Percentiles rank a stretch among this genome's conserved stretches.
phyloP scores from a whole-genome alignment of 2,888 invertebrate species.

The Ditula angustiorana region DNA sequence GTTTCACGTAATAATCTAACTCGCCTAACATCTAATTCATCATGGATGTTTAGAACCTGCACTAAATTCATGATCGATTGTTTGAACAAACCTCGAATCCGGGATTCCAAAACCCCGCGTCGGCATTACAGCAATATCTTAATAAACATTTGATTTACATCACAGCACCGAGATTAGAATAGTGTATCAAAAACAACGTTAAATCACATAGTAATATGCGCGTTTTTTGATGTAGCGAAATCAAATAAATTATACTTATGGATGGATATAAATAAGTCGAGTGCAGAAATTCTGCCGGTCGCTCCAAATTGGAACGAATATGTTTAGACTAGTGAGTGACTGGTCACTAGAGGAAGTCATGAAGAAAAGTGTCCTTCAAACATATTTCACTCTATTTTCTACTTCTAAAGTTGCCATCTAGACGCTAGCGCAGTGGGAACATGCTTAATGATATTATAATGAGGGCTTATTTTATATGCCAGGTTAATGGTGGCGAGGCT shows the following conservation, averaged over 20 bases:
- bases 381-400: constrained; percentile 6
- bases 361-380: constrained; percentile 19
- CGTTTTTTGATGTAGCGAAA: not conserved
- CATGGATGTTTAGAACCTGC: constrained; percentile 20
- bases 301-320: constrained; percentile 1
- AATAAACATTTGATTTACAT: constrained; percentile 36
- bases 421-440: constrained; percentile 29
- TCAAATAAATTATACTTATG: constrained; percentile 1
- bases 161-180: constrained; percentile 1
- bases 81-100: constrained; percentile 33
- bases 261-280: constrained; percentile 4
- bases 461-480: constrained; percentile 46
- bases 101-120: constrained; percentile 11
- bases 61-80: constrained; percentile 26
- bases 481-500: constrained; percentile 15
- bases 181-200: not conserved
- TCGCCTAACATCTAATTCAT: not conserved
- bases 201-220: not conserved
- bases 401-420: not conserved
- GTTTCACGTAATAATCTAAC: not conserved
- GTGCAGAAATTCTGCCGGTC: not conserved
- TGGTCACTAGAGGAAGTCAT: constrained; percentile 13
- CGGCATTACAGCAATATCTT: constrained; percentile 29
- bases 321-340: no score
- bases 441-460: constrained; percentile 49